These are phyloP conservation scores for Melanargia galathea DNA, from an alignment of 2,888 invertebrate genomes.

Conservation along the genomic window DNA sequence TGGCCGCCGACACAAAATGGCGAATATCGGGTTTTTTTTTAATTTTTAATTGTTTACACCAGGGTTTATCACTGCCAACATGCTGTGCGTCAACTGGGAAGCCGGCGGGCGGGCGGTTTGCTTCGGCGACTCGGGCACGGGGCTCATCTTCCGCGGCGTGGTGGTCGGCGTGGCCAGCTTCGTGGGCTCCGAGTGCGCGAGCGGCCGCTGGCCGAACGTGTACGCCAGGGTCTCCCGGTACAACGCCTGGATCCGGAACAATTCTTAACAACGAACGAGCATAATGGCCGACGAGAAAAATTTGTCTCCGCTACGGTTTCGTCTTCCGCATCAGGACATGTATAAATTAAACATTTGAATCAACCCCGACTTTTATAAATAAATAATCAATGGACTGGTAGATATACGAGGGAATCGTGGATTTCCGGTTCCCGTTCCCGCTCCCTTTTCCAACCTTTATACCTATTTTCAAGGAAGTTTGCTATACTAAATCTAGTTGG, in stretches of 20 bases:
- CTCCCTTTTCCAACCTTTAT: too few species aligned
- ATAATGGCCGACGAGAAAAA: too few species aligned
- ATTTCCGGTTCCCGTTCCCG: too few species aligned
- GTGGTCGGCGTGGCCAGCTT: conserved; percentile 1
- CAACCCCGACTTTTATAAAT: too few species aligned
- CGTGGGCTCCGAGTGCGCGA: not conserved
- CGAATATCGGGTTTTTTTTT: too few species aligned
- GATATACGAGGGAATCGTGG: too few species aligned
- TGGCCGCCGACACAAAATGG: not conserved
- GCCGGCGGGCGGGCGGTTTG: not conserved
- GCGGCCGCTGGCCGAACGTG: not conserved
- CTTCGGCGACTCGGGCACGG: not conserved
- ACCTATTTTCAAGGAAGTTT: too few species aligned
- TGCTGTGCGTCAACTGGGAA: conserved; percentile 5
- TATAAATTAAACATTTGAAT: too few species aligned
- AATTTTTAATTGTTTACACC: not conserved
- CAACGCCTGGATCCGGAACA: not conserved
- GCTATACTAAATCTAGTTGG: too few species aligned
- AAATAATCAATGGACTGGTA: too few species aligned
- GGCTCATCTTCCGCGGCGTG: not conserved
- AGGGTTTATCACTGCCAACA: not conserved
- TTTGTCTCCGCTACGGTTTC: too few species aligned
- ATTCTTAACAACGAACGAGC: not conserved
- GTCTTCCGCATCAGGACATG: too few species aligned
- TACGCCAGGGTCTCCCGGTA: not conserved